These are phyloP conservation scores for Agapornis canus DNA, from an alignment of 2,797 vertebrate species.

Conservation along the genomic window DNA sequence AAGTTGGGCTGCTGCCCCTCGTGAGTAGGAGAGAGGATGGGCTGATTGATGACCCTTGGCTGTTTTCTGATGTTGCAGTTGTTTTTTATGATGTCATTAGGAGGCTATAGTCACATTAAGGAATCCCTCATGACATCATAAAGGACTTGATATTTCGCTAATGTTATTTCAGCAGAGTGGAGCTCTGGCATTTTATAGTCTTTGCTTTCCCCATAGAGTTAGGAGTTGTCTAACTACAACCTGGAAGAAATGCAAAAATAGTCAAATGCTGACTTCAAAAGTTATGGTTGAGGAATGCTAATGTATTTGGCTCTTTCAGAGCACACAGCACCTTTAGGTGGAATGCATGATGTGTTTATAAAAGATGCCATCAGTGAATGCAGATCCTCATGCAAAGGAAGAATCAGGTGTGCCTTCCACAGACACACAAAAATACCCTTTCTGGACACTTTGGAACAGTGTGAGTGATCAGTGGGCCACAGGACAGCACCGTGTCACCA, in stretches of 20 bases:
- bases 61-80: constrained; percentile 71
- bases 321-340: constrained; percentile 69
- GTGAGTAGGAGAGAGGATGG: constrained; percentile 46
- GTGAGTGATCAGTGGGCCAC: fast-evolving
- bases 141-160: constrained; percentile 83
- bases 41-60: constrained; percentile 79
- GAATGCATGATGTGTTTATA: constrained; percentile 71
- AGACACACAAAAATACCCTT: background rate
- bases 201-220: constrained; percentile 72
- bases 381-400: background rate
- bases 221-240: constrained; percentile 75
- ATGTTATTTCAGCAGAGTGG: constrained; percentile 80
- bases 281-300: constrained; percentile 74
- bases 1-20: constrained; percentile 54
- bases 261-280: constrained; percentile 76
- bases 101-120: constrained; percentile 74
- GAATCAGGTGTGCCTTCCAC: background rate
- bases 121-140: constrained; percentile 84
- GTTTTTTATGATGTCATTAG: constrained; percentile 84
- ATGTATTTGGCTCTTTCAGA: constrained; percentile 53
- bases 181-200: constrained; percentile 77
- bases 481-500: background rate
- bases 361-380: constrained; percentile 35
- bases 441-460: background rate
- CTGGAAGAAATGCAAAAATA: constrained; percentile 81